Evolutionary conservation across 2,797 vertebrate species (phyloP), one percentile per base, ranked within the genome.

Genomic region (Glyptemys insculpta): DNA sequence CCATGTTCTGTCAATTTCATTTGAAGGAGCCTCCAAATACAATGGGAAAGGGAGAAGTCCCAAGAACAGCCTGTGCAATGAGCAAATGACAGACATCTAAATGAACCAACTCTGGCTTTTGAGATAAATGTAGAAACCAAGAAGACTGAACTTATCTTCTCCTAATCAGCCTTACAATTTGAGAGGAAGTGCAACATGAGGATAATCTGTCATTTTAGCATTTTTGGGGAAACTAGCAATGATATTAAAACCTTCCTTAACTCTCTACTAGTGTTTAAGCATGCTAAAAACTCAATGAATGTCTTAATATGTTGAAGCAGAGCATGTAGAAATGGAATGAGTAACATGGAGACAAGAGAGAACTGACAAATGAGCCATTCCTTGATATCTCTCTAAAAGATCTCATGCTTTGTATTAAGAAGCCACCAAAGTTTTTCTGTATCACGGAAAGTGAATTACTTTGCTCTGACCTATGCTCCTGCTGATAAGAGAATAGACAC

Each of bases 1-100:
- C 6, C 47, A 15, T 41, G 19, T 37, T 41, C 18, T 72, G 5
- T 18, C 41, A 82, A 5, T 3, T 76, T 49, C 25, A 4, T 41
- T 25, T 29, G 2, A 27, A 76, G 21, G 57, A 0, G 0, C 3
- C 5, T 1, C 9, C 12, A 15, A 29, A 23, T 78, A 10, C 50
- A 86, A 31, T 81, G 6, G 74, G 2, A 78, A 83, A 3, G 78
- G 65, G 19, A 37, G n/a, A 72, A 37, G 65, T 19, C n/a, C 27
- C 23, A 81, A 88, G 52, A 6, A 47, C 74, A 85, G 49, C 12
- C 47, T 79, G 1, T 19, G 12, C 79, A 89, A 79, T 54, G 10
- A 4, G 1, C 11, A 79, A 44, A 88, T 72, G 49, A 27, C 15
- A 57, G 12, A 37, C 52, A 79, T 10, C 6, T 85, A 56, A 82